A percentile compares a stretch with the other conserved stretches of the same genome.
Evolutionary conservation across 2,888 invertebrate genomes (phyloP).

Genomic region (Taenaris catops): DNA sequence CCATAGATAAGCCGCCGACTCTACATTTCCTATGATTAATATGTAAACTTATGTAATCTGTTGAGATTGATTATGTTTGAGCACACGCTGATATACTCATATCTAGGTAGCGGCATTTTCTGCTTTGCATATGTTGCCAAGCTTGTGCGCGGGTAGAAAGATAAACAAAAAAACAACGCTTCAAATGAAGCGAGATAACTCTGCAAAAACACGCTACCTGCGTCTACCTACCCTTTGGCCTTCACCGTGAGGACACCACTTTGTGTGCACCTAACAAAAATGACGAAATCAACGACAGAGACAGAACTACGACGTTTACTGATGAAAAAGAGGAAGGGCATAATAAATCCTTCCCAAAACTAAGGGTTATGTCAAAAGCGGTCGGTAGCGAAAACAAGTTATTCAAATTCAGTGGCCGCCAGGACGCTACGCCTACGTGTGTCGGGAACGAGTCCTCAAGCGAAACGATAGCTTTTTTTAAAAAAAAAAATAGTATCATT

Average conservation of each 20-base stretch:
- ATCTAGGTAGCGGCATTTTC: slow-evolving; percentile 15
- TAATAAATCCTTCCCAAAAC: slow-evolving; percentile 40
- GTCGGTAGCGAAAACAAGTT: slow-evolving; percentile 68
- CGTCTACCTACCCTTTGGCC: slow-evolving; percentile 32
- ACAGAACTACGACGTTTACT: slow-evolving; percentile 34
- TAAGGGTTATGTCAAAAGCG: slow-evolving; percentile 62
- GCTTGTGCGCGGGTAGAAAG: slow-evolving; percentile 47
- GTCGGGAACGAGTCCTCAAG: slow-evolving; percentile 27
- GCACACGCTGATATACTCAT: slow-evolving; percentile 11
- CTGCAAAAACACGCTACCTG: slow-evolving; percentile 72
- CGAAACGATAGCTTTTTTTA: slow-evolving; percentile 29
- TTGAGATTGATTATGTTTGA: slow-evolving; percentile 11
- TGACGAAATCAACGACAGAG: slow-evolving; percentile 42
- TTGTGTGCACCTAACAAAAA: slow-evolving; percentile 38
- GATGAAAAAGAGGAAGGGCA: slow-evolving; percentile 40
- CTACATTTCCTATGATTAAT: slow-evolving; percentile 7
- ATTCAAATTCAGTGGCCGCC: slow-evolving; percentile 62
- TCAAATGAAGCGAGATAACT: slow-evolving; percentile 54
- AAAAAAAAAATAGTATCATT: slow-evolving; percentile 26
- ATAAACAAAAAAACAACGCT: slow-evolving; percentile 47
- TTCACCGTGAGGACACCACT: slow-evolving; percentile 37
- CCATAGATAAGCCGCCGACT: too few relatives aligned
- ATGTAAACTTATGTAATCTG: slow-evolving; percentile 2
- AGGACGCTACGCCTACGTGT: slow-evolving; percentile 47
- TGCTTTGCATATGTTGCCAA: slow-evolving; percentile 29